A percentile compares a stretch with the other conserved stretches of the same genome.
Evolutionary conservation across 2,113 vertebrate species (phyloP).

Genomic region (Pteronura brasiliensis): DNA sequence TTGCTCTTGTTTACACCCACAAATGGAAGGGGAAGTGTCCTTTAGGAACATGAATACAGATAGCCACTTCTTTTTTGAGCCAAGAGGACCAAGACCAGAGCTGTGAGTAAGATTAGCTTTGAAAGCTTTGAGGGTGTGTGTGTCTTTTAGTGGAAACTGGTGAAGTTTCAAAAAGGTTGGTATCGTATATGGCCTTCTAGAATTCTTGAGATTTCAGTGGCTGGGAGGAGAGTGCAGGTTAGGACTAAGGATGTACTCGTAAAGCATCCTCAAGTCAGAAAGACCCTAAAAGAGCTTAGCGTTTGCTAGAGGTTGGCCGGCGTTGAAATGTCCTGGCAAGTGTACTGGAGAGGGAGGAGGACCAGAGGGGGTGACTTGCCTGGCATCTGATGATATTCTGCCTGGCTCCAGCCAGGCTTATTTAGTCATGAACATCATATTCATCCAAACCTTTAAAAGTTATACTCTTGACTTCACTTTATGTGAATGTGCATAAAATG

Average conservation of each 20-base stretch:
- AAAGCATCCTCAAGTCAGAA: neutral
- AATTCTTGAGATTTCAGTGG: neutral
- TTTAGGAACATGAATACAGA: neutral
- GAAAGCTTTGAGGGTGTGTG: neutral
- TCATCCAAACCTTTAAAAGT: conserved; percentile 40
- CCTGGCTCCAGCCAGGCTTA: neutral
- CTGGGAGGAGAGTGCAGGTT: neutral
- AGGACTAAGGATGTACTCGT: neutral
- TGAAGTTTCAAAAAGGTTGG: neutral
- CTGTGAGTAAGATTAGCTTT: neutral
- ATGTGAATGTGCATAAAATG: conserved; percentile 36
- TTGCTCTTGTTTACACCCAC: neutral
- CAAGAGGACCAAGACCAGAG: neutral
- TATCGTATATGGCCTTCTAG: neutral
- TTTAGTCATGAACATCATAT: conserved; percentile 36
- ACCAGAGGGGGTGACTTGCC: neutral
- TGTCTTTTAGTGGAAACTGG: conserved; percentile 31
- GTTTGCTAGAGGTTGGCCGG: neutral
- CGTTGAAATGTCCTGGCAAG: neutral
- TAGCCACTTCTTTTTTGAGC: neutral
- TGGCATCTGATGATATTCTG: neutral
- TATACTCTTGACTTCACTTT: conserved; percentile 48
- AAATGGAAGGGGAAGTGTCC: neutral
- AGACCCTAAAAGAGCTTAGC: neutral
- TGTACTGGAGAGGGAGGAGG: neutral